Conservation (phyloP, 2,888 invertebrate species). For the Margaritifera margaritifera region DNA sequence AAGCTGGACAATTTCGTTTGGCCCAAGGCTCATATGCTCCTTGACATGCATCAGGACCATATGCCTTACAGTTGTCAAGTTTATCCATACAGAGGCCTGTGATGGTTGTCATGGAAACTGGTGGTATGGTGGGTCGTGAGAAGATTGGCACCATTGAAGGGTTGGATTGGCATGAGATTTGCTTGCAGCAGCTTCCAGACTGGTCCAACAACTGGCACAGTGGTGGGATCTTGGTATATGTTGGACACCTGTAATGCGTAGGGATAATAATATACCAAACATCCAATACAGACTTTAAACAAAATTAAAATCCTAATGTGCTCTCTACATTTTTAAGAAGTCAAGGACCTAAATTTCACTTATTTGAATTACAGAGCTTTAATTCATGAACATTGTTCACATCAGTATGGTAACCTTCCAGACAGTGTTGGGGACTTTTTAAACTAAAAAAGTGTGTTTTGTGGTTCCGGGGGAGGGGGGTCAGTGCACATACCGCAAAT, state of each 20-base stretch:
- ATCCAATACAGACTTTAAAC: too few species aligned
- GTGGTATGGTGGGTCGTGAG: slow-evolving; percentile 22
- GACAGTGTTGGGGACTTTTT: too few species aligned
- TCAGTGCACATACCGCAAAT: too few species aligned
- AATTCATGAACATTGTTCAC: too few species aligned
- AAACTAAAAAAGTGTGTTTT: too few species aligned
- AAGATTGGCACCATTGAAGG: neutral
- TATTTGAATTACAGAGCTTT: too few species aligned
- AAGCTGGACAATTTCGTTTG: slow-evolving; percentile 43
- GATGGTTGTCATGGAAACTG: slow-evolving; percentile 22
- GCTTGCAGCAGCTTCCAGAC: slow-evolving; percentile 41
- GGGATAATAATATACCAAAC: too few species aligned
- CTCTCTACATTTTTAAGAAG: too few species aligned
- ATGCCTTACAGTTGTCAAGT: slow-evolving; percentile 43
- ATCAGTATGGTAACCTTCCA: too few species aligned
- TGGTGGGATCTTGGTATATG: slow-evolving; percentile 43
- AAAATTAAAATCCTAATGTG: too few species aligned
- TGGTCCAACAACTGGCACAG: slow-evolving; percentile 34
- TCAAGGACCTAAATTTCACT: too few species aligned
- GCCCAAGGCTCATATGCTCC: slow-evolving; percentile 48
- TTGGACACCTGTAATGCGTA: slow-evolving; percentile 35
- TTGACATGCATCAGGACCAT: slow-evolving; percentile 39
- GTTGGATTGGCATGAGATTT: slow-evolving; percentile 22
- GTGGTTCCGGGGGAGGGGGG: too few species aligned
- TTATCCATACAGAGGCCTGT: slow-evolving; percentile 37